A percentile compares a stretch with the other conserved stretches of the same genome.
These are phyloP conservation scores for Myotis vivesi DNA, from an alignment of 2,797 vertebrate species.

Conservation along the genomic window DNA sequence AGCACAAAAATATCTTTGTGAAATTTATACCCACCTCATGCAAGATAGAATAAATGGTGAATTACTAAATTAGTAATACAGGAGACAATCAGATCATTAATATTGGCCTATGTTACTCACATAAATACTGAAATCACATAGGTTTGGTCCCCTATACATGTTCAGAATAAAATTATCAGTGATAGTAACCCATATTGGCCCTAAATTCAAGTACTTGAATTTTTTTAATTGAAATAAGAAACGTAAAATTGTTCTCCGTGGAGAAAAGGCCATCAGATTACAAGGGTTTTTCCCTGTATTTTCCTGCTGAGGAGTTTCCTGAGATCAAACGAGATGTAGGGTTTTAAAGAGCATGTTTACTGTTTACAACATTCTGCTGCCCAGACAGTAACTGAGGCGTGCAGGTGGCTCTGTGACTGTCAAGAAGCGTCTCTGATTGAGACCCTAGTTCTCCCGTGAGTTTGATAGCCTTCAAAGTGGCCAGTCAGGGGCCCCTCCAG, in stretches of 20 bases:
- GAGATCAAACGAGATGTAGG: neutral
- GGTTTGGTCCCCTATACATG: neutral
- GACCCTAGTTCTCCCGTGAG: neutral
- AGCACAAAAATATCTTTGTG: neutral
- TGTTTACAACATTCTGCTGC: neutral
- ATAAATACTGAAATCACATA: neutral
- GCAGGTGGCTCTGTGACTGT: neutral
- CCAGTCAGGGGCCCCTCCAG: neutral
- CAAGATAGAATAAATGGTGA: neutral
- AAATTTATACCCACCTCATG: neutral
- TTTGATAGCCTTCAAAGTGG: neutral
- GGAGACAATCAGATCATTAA: neutral
- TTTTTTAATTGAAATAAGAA: conserved; percentile 50
- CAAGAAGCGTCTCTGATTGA: neutral
- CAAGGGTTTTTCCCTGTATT: neutral
- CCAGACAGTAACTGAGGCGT: neutral
- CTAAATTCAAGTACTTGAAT: conserved; percentile 25
- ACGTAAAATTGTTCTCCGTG: neutral
- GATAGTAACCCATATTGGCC: neutral
- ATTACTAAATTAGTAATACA: neutral
- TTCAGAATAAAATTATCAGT: neutral
- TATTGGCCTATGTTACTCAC: neutral
- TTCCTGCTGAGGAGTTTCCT: neutral
- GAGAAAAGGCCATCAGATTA: neutral
- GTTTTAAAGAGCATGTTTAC: neutral